phyloP scores from a whole-genome alignment of 2,797 vertebrate species.

The Pseudomugil tenellus region DNA sequence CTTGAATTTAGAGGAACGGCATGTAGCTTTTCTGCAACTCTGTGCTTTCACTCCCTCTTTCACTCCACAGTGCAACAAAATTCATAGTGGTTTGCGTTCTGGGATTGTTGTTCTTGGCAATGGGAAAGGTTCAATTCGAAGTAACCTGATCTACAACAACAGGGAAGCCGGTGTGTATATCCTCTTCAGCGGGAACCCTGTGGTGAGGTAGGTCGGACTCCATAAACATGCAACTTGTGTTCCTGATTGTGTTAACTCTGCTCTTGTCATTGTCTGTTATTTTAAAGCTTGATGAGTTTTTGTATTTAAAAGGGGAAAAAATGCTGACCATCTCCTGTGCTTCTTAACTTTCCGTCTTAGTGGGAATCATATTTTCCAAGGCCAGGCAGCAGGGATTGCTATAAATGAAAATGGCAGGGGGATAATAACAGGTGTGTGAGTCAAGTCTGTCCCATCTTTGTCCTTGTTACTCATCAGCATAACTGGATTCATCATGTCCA shows the following conservation, averaged over 20 bases:
- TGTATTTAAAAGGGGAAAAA: no score
- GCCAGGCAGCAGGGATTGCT: constrained; percentile 93
- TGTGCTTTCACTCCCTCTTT: constrained; percentile 13
- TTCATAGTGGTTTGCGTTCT: constrained; percentile 92
- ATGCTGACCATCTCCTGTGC: neutral
- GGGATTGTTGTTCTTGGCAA: constrained; percentile 92
- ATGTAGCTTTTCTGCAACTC: neutral
- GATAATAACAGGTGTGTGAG: constrained; percentile 87
- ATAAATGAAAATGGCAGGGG: constrained; percentile 94
- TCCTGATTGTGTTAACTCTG: neutral
- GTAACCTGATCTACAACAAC: constrained; percentile 94
- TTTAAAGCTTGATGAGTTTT: no score
- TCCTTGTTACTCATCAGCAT: constrained; percentile 3
- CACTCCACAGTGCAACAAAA: constrained; percentile 89
- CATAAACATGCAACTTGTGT: neutral
- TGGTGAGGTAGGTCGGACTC: constrained; percentile 85
- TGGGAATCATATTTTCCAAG: constrained; percentile 94
- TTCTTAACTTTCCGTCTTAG: constrained; percentile 65
- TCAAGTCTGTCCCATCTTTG: neutral
- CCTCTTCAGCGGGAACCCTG: constrained; percentile 91
- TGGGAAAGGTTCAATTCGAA: constrained; percentile 91
- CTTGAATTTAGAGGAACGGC: neutral
- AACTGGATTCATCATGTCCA: neutral
- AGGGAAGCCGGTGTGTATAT: constrained; percentile 97
- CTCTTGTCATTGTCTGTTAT: neutral